Percentiles rank a stretch among this genome's conserved stretches.
phyloP scores from a whole-genome alignment of 2,888 invertebrate genomes.

The Diogma glabrata region DNA sequence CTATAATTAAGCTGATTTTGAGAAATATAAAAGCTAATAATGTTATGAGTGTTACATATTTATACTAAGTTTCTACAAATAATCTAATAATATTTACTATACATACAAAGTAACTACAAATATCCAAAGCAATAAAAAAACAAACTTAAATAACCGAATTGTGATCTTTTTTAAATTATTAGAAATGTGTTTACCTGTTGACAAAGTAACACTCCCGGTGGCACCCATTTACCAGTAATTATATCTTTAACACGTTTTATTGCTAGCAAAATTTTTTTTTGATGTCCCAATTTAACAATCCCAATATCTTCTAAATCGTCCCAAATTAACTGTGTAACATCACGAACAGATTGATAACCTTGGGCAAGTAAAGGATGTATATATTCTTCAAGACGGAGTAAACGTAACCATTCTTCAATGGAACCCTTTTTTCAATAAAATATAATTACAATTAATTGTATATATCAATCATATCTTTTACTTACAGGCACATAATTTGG shows the following conservation, averaged over 20 bases:
- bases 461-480: constrained; percentile 13
- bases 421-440: constrained; percentile 53
- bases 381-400: constrained; percentile 87
- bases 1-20: too few species aligned
- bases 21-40: too few species aligned
- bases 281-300: constrained; percentile 87
- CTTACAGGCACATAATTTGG: constrained; percentile 88
- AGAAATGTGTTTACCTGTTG: too few species aligned
- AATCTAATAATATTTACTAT: too few species aligned
- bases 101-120: too few species aligned
- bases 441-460: not conserved
- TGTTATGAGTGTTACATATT: too few species aligned
- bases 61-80: too few species aligned
- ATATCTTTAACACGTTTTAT: constrained; percentile 94
- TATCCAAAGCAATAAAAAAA: too few species aligned
- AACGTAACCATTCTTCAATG: constrained; percentile 86
- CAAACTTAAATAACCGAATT: too few species aligned
- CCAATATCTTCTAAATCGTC: constrained; percentile 98
- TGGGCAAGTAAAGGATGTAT: constrained; percentile 80
- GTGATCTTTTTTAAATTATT: too few species aligned
- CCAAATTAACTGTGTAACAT: constrained; percentile 92
- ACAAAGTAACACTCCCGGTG: constrained; percentile 39
- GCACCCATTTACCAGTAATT: constrained; percentile 65
- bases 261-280: constrained; percentile 94
- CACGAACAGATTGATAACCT: constrained; percentile 87